phyloP scores from a whole-genome alignment of 2,888 invertebrate species.

The Lithodes maja region DNA sequence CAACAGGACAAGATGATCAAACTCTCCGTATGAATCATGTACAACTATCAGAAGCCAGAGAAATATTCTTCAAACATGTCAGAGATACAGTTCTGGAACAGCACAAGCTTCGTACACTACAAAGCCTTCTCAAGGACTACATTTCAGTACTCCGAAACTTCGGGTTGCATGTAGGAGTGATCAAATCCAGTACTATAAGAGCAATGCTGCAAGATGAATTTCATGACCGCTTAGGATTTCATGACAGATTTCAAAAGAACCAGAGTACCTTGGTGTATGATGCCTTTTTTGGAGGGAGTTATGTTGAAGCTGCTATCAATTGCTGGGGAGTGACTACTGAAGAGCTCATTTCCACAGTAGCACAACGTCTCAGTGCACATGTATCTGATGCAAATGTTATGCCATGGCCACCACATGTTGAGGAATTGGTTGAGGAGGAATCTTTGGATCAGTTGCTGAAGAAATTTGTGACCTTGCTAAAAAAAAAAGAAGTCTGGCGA shows the following conservation, averaged over 20 bases:
- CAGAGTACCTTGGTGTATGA: slow-evolving; percentile 10
- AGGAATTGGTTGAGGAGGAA: neutral
- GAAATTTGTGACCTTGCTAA: slow-evolving; percentile 18
- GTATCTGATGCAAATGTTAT: neutral
- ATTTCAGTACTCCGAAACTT: neutral
- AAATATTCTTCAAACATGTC: slow-evolving; percentile 7
- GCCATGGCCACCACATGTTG: slow-evolving; percentile 9
- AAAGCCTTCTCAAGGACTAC: neutral
- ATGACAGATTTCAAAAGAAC: slow-evolving; percentile 15
- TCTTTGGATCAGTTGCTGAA: neutral
- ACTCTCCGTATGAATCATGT: slow-evolving; percentile 25
- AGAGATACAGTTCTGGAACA: neutral
- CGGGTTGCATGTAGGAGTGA: neutral
- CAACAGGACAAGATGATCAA: neutral
- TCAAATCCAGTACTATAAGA: neutral
- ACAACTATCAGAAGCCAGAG: slow-evolving; percentile 9
- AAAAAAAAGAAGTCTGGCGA: slow-evolving; percentile 17
- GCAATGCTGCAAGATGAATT: slow-evolving; percentile 29
- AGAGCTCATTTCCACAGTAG: neutral
- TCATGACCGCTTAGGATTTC: slow-evolving; percentile 7
- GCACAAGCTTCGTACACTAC: slow-evolving; percentile 10
- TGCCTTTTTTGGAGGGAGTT: slow-evolving; percentile 3
- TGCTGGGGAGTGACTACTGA: neutral
- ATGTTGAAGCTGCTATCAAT: neutral
- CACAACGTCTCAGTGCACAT: neutral